Evolutionary conservation across 1,140 invertebrate genomes (phyloP), one percentile per base, ranked within the genome.

Genomic region (Cydia splendana): DNA sequence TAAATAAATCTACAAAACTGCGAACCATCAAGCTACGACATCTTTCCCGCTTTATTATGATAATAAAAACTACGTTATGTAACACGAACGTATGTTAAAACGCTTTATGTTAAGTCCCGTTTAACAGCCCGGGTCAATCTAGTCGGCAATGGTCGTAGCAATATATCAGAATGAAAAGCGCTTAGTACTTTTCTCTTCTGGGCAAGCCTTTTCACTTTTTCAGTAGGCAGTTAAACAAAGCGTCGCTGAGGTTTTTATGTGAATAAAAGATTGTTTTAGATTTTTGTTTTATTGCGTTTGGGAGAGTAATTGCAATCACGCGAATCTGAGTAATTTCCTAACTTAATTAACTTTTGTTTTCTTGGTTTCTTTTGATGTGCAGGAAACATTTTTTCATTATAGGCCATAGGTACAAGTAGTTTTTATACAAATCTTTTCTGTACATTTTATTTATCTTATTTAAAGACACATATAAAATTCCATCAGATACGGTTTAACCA

Each of bases 51-150:
- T 15, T 69, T 69, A 34, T 30, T 69, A 15, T 34, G 30, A 15
- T n/a, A 65, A 34, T 65, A 65, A 65, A 65, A 65, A 65, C 65
- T 24, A 65, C 65, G 28, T 65, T 65, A 65, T 10, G 65, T 28
- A 12, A 28, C 20, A 20, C 13, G 15, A 51, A 51, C 48, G 48
- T 51, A 51, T 53, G 51, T 18, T 53, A 18, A 53, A 53, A 18
- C 51, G 6, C 15, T 53, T 53, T 18, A 53, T 53, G 51, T 53
- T 53, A 53, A 53, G 51, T 53, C 51, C 51, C 51, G n/a, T 53
- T 53, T 53, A 53, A 53, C 51, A n/a, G 18, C 6, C 51, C 6
- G 0, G n/a, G 3, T n/a, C 51, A n/a, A n/a, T 53, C n/a, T 12
- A 53, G 51, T n/a, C 51, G 51, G 6, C 51, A 53, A 53, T 7